phyloP scores from a whole-genome alignment of 2,113 vertebrate species.

The Trogon surrucura region DNA sequence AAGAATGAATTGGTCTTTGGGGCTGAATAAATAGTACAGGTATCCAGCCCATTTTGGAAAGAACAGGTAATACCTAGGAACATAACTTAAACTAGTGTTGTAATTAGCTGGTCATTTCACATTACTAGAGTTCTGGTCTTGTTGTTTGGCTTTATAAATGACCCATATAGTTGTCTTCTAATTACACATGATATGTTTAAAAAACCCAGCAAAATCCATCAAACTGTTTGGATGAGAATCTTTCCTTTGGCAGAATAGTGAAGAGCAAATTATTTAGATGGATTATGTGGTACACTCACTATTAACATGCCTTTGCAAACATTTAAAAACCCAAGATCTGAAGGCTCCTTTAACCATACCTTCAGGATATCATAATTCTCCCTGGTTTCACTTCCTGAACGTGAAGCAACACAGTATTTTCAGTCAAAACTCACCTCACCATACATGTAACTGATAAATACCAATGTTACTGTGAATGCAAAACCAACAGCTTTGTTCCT shows the following conservation, averaged over 20 bases:
- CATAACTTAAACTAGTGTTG: slow-evolving; percentile 40
- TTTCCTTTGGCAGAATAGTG: slow-evolving; percentile 23
- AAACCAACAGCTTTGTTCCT: neutral
- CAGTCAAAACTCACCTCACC: neutral
- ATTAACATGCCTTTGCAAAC: slow-evolving; percentile 13
- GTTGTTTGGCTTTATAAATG: slow-evolving; percentile 38
- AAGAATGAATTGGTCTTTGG: slow-evolving; percentile 58
- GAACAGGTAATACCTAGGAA: slow-evolving; percentile 43
- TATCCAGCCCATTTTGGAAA: slow-evolving; percentile 47
- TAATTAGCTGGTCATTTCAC: slow-evolving; percentile 57
- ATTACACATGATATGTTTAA: neutral
- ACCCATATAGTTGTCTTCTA: neutral
- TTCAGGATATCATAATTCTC: slow-evolving; percentile 22
- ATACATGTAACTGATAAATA: neutral
- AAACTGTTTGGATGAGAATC: slow-evolving; percentile 10
- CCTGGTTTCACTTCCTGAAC: neutral
- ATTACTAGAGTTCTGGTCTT: slow-evolving; percentile 11
- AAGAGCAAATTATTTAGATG: slow-evolving; percentile 35
- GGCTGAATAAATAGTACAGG: slow-evolving; percentile 50
- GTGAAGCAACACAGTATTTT: neutral
- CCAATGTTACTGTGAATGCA: neutral
- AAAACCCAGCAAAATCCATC: neutral
- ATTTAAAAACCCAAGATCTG: neutral
- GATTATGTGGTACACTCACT: neutral
- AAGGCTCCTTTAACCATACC: neutral